These are phyloP conservation scores for Chroicocephalus ridibundus DNA, from an alignment of 2,113 vertebrate species.

Conservation along the genomic window DNA sequence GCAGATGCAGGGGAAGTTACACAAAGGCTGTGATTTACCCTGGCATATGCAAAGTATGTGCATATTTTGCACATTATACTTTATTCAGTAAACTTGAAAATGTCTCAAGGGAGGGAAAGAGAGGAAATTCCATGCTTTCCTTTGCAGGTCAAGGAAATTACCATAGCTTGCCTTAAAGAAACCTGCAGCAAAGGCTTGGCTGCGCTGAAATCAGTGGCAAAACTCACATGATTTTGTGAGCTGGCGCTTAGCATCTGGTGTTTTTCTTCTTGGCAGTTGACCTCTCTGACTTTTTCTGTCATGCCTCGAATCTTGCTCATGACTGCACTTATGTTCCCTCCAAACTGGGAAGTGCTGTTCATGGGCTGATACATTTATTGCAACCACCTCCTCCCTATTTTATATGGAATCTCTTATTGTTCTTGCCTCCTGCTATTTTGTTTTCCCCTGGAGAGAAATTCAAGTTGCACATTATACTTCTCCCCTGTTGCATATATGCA, in stretches of 20 bases:
- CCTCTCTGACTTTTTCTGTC: background rate
- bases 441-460: background rate
- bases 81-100: background rate
- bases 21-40: background rate
- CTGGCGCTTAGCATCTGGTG: background rate
- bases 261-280: background rate
- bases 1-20: background rate
- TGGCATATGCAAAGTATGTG: background rate
- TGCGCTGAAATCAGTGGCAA: background rate
- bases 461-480: background rate
- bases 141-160: background rate
- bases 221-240: background rate
- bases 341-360: background rate
- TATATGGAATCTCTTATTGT: background rate
- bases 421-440: background rate
- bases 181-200: background rate
- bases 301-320: background rate
- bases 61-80: background rate
- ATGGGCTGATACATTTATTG: background rate
- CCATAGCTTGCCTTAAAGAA: background rate
- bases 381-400: background rate
- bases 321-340: background rate
- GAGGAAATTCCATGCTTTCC: background rate
- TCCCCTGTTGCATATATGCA: background rate
- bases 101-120: background rate